Conservation (phyloP, 1,140 invertebrate genomes). For the Drosophila melanica region DNA sequence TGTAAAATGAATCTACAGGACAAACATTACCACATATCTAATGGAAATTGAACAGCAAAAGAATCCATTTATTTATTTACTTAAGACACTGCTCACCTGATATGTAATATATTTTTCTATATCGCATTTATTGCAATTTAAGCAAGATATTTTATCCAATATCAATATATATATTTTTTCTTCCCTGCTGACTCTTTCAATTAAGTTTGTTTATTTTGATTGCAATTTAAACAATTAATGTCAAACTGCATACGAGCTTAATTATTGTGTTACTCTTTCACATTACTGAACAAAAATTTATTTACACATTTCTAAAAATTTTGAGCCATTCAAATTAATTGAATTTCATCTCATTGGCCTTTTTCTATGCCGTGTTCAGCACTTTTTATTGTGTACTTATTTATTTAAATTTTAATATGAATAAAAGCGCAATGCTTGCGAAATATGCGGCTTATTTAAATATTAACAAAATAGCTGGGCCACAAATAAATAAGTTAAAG, state of each 20-base stretch:
- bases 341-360: conserved; percentile 58
- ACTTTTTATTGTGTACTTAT: neutral
- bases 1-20: too few species aligned
- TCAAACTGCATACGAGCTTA: conserved; percentile 54
- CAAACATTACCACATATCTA: too few species aligned
- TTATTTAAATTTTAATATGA: conserved; percentile 56
- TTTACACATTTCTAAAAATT: conserved; percentile 33
- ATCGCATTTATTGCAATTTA: neutral
- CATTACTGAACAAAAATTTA: too few species aligned
- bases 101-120: neutral
- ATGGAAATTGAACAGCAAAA: too few species aligned
- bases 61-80: neutral
- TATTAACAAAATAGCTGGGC: conserved; percentile 40
- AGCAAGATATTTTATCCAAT: neutral
- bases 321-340: conserved; percentile 59
- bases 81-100: neutral
- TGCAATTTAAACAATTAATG: conserved; percentile 78
- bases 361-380: neutral
- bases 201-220: conserved; percentile 37
- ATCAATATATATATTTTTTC: neutral
- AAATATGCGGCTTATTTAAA: conserved; percentile 43
- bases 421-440: conserved; percentile 39
- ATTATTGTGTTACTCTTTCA: conserved; percentile 21
- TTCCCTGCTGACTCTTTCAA: conserved; percentile 20
- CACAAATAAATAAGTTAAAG: conserved; percentile 17